These are phyloP conservation scores for Chaetorhynchus papuensis DNA, from an alignment of 2,113 vertebrate genomes.

Conservation along the genomic window DNA sequence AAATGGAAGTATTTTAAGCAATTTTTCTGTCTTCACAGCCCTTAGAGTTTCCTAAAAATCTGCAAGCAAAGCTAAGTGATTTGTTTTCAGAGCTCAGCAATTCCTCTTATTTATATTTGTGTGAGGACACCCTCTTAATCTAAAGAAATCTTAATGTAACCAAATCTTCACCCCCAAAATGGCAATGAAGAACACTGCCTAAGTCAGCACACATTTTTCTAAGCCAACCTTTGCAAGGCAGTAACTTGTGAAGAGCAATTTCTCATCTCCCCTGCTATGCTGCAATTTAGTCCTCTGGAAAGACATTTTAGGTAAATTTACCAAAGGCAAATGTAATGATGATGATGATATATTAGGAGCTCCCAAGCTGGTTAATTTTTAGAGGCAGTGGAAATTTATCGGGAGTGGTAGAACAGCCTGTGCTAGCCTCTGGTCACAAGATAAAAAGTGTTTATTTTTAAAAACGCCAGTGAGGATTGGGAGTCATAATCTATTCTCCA, in stretches of 20 bases:
- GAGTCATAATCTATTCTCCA: neutral
- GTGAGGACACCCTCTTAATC: neutral
- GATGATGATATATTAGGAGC: neutral
- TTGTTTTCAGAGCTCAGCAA: neutral
- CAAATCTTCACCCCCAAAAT: neutral
- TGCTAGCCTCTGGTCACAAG: neutral
- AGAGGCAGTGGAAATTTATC: neutral
- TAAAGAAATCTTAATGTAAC: neutral
- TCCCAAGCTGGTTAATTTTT: neutral
- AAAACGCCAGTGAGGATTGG: neutral
- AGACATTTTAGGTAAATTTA: conserved; percentile 7
- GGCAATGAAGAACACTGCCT: neutral
- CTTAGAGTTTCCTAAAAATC: neutral
- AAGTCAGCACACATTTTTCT: neutral
- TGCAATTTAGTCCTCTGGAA: neutral
- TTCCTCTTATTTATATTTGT: neutral
- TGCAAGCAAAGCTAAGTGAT: neutral
- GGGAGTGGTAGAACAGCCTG: neutral
- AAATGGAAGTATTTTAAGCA: neutral
- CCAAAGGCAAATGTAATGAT: neutral
- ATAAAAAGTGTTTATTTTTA: neutral
- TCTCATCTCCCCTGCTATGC: neutral
- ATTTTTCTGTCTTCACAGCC: neutral
- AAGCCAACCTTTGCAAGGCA: neutral
- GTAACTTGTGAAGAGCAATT: neutral